phyloP scores from a whole-genome alignment of 2,797 vertebrate species.

The Borostomias antarcticus region DNA sequence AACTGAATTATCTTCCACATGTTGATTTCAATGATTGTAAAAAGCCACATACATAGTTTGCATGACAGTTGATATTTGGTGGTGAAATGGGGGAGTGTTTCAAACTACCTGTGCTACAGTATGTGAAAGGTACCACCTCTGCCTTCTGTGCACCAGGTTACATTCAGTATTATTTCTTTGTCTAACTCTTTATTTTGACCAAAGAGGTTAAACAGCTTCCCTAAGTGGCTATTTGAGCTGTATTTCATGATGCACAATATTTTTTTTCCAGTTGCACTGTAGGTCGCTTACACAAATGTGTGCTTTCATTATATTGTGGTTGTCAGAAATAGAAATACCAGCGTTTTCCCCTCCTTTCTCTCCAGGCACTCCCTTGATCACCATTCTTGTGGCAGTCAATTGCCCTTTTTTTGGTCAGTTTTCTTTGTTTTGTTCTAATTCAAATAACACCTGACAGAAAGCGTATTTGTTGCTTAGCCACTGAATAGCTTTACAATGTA shows the following conservation, averaged over 20 bases:
- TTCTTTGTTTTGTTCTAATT: constrained; percentile 32
- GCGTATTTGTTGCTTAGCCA: constrained; percentile 77
- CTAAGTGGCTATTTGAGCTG: background rate
- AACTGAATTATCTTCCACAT: background rate
- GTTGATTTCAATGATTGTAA: background rate
- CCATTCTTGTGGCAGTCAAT: background rate
- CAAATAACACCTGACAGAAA: constrained; percentile 67
- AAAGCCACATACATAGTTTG: background rate
- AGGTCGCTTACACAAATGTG: no score
- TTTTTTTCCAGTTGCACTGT: background rate
- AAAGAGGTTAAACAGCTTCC: constrained; percentile 8
- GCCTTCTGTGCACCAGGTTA: constrained; percentile 7
- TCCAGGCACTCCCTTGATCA: no score
- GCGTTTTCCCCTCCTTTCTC: background rate
- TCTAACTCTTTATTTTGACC: constrained; percentile 40
- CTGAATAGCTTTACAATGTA: constrained; percentile 68
- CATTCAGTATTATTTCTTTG: constrained; percentile 4
- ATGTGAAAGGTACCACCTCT: background rate
- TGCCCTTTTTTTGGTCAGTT: background rate
- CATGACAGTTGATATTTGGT: background rate
- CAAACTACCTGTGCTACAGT: constrained; percentile 1
- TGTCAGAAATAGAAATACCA: background rate
- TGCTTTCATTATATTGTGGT: background rate
- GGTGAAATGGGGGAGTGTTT: constrained; percentile 1
- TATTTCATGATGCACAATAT: background rate